Conservation (phyloP, 2,797 vertebrate genomes). For the Crenichthys baileyi region DNA sequence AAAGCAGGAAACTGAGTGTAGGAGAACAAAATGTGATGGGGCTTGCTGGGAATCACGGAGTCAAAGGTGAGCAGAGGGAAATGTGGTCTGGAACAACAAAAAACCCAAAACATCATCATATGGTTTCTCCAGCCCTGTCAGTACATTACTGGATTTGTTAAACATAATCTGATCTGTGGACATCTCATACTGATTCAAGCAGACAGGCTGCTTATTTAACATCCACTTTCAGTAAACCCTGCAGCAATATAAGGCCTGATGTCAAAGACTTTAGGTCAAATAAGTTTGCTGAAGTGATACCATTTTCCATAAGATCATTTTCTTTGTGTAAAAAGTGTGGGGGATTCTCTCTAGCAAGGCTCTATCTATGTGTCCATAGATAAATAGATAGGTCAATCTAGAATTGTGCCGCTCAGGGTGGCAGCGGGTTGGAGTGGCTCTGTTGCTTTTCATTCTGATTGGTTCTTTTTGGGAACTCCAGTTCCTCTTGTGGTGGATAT, state of each 20-base stretch:
- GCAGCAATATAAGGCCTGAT: slow-evolving; percentile 13
- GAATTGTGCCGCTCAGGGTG: too few relatives aligned
- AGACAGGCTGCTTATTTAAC: slow-evolving; percentile 62
- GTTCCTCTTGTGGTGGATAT: too few relatives aligned
- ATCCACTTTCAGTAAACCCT: slow-evolving; percentile 21
- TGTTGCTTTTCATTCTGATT: too few relatives aligned
- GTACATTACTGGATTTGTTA: slow-evolving; percentile 31
- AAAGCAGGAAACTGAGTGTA: slow-evolving; percentile 14
- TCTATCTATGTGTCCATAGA: background rate
- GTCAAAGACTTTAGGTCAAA: background rate
- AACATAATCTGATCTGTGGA: slow-evolving; percentile 50
- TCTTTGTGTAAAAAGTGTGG: too few relatives aligned
- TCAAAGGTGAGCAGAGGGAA: slow-evolving; percentile 22
- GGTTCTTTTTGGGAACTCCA: too few relatives aligned
- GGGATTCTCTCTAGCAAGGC: background rate
- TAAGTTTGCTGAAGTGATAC: too few relatives aligned
- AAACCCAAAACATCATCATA: slow-evolving; percentile 25
- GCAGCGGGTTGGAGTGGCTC: too few relatives aligned
- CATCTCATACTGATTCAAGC: slow-evolving; percentile 37
- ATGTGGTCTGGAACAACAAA: slow-evolving; percentile 17
- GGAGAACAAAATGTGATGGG: slow-evolving; percentile 5
- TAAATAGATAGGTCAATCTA: too few relatives aligned
- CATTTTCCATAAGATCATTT: too few relatives aligned
- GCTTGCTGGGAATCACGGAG: slow-evolving; percentile 14
- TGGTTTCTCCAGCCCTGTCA: slow-evolving; percentile 2